Base-by-base conservation (phyloP, 2,113 vertebrate species). In the Brachirus orientalis region DNA sequence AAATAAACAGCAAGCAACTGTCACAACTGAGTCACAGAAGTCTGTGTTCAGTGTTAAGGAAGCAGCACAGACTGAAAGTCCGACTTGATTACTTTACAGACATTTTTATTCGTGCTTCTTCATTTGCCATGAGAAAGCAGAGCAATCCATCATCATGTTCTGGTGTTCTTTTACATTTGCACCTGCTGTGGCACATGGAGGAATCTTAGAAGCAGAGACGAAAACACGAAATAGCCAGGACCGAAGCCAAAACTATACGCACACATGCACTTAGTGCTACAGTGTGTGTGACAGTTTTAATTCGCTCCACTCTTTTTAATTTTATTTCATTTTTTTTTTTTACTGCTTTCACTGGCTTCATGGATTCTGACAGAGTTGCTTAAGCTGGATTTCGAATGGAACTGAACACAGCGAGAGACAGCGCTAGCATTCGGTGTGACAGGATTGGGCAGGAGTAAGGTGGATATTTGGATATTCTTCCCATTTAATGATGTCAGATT, bases 401-500 rank as follows among this genome's bases (percentile, higher is more conserved):
- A 53, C 44, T 56, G 1, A 51, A 19, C 62, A 33, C 80, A 19
- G 61, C 11, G 22, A 68, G 70, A n/a, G 58, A 59, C 16, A 3
- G 55, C 5, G 1, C 56, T 52, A 35, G 63, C 62, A 64, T 58
- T 53, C 47, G 61, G 44, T 62, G 40, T 75, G 64, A 71, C 56
- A 33, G 70, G 61, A 69, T 76, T 48, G 69, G 44, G 43, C 35
- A 53, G 59, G 36, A 37, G 20, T 36, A 14, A 18, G 64, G 62
- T 63, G 43, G 45, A 10, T 75, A 36, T 72, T 78, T 78, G 55
- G 77, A 59, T 68, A 79, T 79, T 75, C 71, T 65, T 63, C 80
- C 63, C 53, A 67, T 76, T 69, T 65, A 75, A 79, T 83, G 66
- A 85, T 84, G 76, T 86, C 72, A 78, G 74, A 88, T 73, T 69